Conservation (phyloP, 2,888 invertebrate genomes). For the Archips crataeganus region DNA sequence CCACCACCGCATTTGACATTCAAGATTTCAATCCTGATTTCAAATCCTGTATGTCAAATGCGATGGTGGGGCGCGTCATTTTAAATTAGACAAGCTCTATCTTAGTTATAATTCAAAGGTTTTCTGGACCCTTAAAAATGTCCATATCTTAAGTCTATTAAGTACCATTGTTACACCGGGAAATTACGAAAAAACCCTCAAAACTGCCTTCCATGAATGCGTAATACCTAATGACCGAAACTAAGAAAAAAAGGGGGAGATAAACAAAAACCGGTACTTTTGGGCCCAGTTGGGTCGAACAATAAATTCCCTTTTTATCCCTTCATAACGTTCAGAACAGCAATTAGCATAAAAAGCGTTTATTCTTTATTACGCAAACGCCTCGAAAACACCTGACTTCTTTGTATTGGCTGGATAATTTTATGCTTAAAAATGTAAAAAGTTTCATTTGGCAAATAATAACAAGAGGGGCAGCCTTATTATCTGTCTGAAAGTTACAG, state of each 20-base stretch:
- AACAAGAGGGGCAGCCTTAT: slow-evolving; percentile 22
- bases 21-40: too few relatives aligned
- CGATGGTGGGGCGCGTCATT: too few relatives aligned
- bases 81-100: too few relatives aligned
- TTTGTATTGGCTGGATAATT: slow-evolving; percentile 40
- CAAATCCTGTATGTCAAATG: too few relatives aligned
- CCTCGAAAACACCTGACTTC: slow-evolving; percentile 47
- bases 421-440: slow-evolving; percentile 35
- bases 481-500: slow-evolving; percentile 28
- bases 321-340: slow-evolving; percentile 54
- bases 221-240: slow-evolving; percentile 28
- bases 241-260: slow-evolving; percentile 32
- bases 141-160: background rate
- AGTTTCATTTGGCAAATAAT: slow-evolving; percentile 40
- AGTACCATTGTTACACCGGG: slow-evolving; percentile 1
- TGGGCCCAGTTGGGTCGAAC: slow-evolving; percentile 45
- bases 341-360: slow-evolving; percentile 58
- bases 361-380: slow-evolving; percentile 50
- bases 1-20: too few relatives aligned
- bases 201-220: slow-evolving; percentile 11
- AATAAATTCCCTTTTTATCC: slow-evolving; percentile 56
- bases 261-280: slow-evolving; percentile 31
- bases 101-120: too few relatives aligned
- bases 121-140: background rate
- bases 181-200: slow-evolving; percentile 12